A percentile compares a stretch with the other conserved stretches of the same genome.
phyloP scores from a whole-genome alignment of 2,113 vertebrate species.

The Cavia aperea region DNA sequence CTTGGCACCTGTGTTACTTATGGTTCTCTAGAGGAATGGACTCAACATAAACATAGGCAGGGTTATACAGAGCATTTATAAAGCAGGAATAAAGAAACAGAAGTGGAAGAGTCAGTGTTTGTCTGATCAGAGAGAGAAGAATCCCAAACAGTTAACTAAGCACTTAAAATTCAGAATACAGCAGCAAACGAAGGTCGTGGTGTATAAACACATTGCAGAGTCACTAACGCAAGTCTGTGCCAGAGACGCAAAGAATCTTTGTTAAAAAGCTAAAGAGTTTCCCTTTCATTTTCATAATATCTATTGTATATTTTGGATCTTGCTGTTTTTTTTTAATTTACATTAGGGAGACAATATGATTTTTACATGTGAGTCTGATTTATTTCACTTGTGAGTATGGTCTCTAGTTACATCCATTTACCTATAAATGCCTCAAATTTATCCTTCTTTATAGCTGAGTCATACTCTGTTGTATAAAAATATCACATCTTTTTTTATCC shows the following conservation, averaged over 20 bases:
- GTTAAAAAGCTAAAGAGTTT: background rate
- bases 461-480: no score
- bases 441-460: no score
- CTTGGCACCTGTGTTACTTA: background rate
- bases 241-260: background rate
- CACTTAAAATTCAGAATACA: background rate
- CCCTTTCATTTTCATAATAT: no score
- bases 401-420: no score
- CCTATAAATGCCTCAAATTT: no score
- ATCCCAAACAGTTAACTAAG: background rate
- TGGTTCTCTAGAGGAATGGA: background rate
- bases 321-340: no score
- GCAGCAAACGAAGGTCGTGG: background rate
- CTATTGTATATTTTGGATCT: no score
- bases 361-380: no score
- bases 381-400: no score
- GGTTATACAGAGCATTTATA: background rate
- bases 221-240: background rate
- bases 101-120: background rate
- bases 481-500: no score
- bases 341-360: no score
- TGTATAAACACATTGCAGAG: background rate
- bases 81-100: background rate
- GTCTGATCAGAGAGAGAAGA: background rate
- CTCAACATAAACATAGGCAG: background rate